Base-by-base conservation (phyloP, 2,113 vertebrate species). In the Penelope pileata region DNA sequence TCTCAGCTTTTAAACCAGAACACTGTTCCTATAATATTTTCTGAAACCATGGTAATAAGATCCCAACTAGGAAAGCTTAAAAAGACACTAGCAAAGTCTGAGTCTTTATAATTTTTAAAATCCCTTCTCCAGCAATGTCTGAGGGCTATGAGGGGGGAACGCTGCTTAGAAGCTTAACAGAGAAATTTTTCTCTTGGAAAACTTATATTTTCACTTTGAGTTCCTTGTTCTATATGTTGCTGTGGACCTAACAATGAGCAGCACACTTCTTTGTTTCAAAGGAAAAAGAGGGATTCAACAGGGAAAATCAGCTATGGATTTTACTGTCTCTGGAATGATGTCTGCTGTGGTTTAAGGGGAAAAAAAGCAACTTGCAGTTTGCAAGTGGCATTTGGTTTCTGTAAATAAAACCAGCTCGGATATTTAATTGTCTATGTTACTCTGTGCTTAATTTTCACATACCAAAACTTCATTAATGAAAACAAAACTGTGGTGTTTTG, bases 61-160 rank as follows among this genome's bases (percentile, higher is more conserved):
- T 53, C 21, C 7, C 38, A 59, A 32, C 27, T 34, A 59, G 22
- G 15, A 89, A 92, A 74, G 14, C 18, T 51, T 51, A 38, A 70
- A 67, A 70, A 21, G 23, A 11, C 27, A 9, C 45, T 36, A 69
- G 12, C 34, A 51, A 51, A 38, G 18, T 70, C 27, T 70, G 34
- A 51, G 36, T 30, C 26, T 56, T 58, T 10, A 38, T 16, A 85
- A 26, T 9, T 17, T 34, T 24, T 53, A 6, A 6, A 54, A 83
- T 60, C 36, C 11, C 6, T 48, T 77, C 68, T 86, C 51, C 14
- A 70, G 8, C 5, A 40, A 2, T 23, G 38, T 34, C 42, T 70
- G 34, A 17, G 7, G 6, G 21, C 27, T 48, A 19, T 8, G 17
- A 3, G 7, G 1, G 7, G 1, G 3, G 48, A 48, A 42, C 48